Conservation (phyloP, 2,888 invertebrate species). For the Apoderus coryli region DNA sequence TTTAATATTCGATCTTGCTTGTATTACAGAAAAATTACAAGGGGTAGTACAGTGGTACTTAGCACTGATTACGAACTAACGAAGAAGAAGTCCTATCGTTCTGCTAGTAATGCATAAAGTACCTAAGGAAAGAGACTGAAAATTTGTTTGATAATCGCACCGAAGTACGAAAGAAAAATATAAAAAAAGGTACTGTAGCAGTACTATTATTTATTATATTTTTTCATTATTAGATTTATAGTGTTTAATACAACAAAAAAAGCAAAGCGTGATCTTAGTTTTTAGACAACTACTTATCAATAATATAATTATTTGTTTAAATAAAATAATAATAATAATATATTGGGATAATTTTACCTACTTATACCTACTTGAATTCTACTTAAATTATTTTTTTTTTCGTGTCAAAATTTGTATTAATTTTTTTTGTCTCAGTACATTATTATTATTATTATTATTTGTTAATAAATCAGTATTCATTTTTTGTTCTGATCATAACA, state of each 20-base stretch:
- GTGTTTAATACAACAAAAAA: slow-evolving; percentile 19
- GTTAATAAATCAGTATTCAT: too few relatives aligned
- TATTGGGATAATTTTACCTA: too few relatives aligned
- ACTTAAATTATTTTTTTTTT: too few relatives aligned
- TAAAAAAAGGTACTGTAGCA: slow-evolving; percentile 4
- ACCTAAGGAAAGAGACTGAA: slow-evolving; percentile 25
- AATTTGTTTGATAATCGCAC: neutral
- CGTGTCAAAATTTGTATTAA: too few relatives aligned
- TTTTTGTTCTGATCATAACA: too few relatives aligned
- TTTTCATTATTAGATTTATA: slow-evolving; percentile 23
- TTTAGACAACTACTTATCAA: slow-evolving; percentile 21
- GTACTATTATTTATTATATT: slow-evolving; percentile 19
- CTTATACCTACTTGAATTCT: too few relatives aligned
- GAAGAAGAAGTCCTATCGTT: slow-evolving; percentile 78
- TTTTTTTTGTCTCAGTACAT: too few relatives aligned
- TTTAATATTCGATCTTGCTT: slow-evolving; percentile 4
- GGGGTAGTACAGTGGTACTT: slow-evolving; percentile 76
- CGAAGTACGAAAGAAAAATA: slow-evolving; percentile 5
- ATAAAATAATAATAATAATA: too few relatives aligned
- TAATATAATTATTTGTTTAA: too few relatives aligned
- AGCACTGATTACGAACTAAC: slow-evolving; percentile 75
- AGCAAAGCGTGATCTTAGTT: slow-evolving; percentile 28
- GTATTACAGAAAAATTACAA: slow-evolving; percentile 60
- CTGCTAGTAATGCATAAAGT: too few relatives aligned
- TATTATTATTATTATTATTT: too few relatives aligned